Percentiles rank a stretch among this genome's conserved stretches.
These are phyloP conservation scores for Clarias laeviceps DNA, from an alignment of 2,797 vertebrate species.

Conservation along the genomic window DNA sequence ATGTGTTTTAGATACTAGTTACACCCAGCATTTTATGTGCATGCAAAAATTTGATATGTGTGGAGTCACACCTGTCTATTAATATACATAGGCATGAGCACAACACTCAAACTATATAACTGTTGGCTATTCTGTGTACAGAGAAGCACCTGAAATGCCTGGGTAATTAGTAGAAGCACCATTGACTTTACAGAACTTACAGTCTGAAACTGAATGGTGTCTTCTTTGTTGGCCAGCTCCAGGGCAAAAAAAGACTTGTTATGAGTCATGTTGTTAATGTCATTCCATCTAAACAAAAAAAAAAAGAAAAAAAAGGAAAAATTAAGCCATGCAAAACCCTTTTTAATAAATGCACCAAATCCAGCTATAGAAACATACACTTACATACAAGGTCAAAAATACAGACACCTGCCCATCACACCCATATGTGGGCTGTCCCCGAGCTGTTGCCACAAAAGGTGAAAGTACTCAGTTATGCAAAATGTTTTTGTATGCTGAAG, in stretches of 20 bases:
- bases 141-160: constrained; percentile 27
- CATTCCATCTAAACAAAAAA: constrained; percentile 85
- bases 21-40: neutral
- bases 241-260: constrained; percentile 96
- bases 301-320: constrained; percentile 22
- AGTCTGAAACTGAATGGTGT: constrained; percentile 97
- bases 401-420: neutral
- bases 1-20: neutral
- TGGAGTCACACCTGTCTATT: constrained; percentile 35
- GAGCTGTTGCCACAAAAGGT: neutral
- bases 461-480: neutral
- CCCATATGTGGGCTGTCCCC: neutral
- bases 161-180: constrained; percentile 21
- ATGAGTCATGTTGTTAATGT: constrained; percentile 98
- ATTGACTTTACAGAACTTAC: constrained; percentile 76
- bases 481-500: neutral
- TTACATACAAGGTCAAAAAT: neutral
- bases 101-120: constrained; percentile 48
- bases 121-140: constrained; percentile 47
- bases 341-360: constrained; percentile 20
- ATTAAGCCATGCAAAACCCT: constrained; percentile 19
- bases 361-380: neutral
- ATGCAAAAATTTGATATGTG: neutral
- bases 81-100: constrained; percentile 23
- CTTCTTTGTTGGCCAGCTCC: constrained; percentile 93